Evolutionary conservation across 1,140 invertebrate species (phyloP), one percentile per base, ranked within the genome.

Genomic region (Neodiprion lecontei): DNA sequence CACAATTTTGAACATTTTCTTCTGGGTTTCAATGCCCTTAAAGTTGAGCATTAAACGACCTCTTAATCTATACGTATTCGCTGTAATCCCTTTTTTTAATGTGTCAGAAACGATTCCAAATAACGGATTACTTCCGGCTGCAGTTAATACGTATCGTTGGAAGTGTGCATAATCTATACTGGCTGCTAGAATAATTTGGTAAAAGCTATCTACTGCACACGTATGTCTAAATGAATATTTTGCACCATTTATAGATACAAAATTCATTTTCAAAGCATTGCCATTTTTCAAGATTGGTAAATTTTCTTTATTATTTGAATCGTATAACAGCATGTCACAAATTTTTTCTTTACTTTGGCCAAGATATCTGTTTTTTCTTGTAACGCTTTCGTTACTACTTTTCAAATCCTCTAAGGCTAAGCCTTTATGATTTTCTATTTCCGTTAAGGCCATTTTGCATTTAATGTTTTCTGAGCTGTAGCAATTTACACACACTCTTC

Each of bases 221-320:
- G 76, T 77, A 21, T 77, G 67, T 12, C 2, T 61, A 3, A 74
- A 67, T 11, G 66, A 69, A 9, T 76, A 17, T 66, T 48, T 61
- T 53, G 67, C 48, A n/a, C 61, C 48, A 3, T 72, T 69, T 8
- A 79, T 50, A 8, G 11, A 73, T 12, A 79, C 53, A 9, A 17
- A 17, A 17, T 17, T 17, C 17, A 17, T 17, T 17, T 17, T 17
- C 17, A 17, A 17, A 17, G 17, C n/a, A 21, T 72, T 61, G 3
- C 77, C 77, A 74, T 73, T 75, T 73, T 72, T 76, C 5, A 75
- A 7, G 61, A 79, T 71, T 2, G 75, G 73, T 9, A 76, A 7
- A 8, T 17, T 17, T 17, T 17, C 17, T 17, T 17, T 17, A 17
- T 17, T 17, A 17, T 17, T 17, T 17, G 17, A 17, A 17, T 17